Evolutionary conservation across 2,797 vertebrate genomes (phyloP).

Genomic region (Gobionotothen gibberifrons): DNA sequence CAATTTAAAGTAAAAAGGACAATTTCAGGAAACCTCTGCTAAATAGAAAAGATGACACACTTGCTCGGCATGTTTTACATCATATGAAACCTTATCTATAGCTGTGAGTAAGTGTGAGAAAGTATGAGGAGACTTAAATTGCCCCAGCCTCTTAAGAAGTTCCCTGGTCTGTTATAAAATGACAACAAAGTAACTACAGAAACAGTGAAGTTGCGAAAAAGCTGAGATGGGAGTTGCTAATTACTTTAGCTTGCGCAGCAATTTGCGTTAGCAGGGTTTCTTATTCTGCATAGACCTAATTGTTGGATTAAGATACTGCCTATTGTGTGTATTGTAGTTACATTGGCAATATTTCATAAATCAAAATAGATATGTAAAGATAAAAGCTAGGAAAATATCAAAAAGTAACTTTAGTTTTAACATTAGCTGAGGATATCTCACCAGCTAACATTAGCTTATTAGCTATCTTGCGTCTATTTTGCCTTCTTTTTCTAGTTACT

Average conservation of each 20-base stretch:
- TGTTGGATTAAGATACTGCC: not conserved
- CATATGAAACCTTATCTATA: not conserved
- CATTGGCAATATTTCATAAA: not conserved
- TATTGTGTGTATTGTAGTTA: not conserved
- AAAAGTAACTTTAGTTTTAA: not conserved
- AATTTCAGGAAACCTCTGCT: slow-evolving; percentile 12
- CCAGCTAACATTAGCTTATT: not conserved
- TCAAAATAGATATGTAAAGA: not conserved
- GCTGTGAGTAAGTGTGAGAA: not conserved
- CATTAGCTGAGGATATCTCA: not conserved
- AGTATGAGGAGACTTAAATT: not conserved
- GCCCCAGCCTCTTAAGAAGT: not conserved
- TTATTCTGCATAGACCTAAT: not conserved
- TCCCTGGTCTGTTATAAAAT: not conserved
- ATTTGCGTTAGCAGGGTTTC: not conserved
- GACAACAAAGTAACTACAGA: not conserved
- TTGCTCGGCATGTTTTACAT: not conserved
- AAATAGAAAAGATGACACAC: slow-evolving; percentile 28
- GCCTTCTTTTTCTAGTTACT: not conserved
- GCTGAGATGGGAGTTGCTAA: not conserved
- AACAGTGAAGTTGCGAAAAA: not conserved
- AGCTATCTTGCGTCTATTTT: not conserved
- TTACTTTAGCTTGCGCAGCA: not conserved
- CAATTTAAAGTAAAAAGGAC: slow-evolving; percentile 9
- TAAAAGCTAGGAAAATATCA: not conserved